These are phyloP conservation scores for Leuctra nigra DNA, from an alignment of 2,888 invertebrate species.

Conservation along the genomic window DNA sequence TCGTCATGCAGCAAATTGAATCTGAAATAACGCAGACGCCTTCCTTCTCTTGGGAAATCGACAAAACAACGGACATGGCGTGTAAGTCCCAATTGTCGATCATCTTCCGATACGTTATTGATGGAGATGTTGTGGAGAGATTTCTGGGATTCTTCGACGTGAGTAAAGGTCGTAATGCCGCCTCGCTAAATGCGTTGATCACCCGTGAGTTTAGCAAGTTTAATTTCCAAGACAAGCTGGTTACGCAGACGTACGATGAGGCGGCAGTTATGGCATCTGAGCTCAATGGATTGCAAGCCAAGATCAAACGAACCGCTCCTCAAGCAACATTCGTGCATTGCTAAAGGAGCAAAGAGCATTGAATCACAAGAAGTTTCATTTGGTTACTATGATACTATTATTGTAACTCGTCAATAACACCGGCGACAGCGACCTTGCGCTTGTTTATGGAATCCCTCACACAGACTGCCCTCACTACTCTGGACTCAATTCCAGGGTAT, in stretches of 20 bases:
- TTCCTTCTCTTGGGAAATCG: constrained; percentile 4
- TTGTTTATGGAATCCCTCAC: too few relatives aligned
- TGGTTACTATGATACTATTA: too few relatives aligned
- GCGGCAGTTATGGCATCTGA: constrained; percentile 24
- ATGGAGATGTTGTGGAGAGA: constrained; percentile 7
- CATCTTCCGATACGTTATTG: not conserved
- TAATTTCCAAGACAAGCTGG: constrained; percentile 22
- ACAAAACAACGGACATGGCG: constrained; percentile 7
- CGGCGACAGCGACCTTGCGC: too few relatives aligned
- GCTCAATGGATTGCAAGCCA: constrained; percentile 22
- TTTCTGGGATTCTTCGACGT: constrained; percentile 19
- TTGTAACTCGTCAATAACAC: too few relatives aligned
- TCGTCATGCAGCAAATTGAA: not conserved
- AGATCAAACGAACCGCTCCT: constrained; percentile 12
- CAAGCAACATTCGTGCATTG: constrained; percentile 25
- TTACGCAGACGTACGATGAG: constrained; percentile 26
- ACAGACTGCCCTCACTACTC: too few relatives aligned
- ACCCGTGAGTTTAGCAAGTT: not conserved
- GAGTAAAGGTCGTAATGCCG: constrained; percentile 8
- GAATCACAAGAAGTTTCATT: too few relatives aligned
- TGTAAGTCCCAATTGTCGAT: constrained; percentile 7
- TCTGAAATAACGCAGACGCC: not conserved
- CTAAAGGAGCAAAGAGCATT: too few relatives aligned
- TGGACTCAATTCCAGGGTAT: too few relatives aligned
- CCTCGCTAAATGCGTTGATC: constrained; percentile 1